Base-by-base conservation (phyloP, 1,140 invertebrate species). In the Drosophila guanche region DNA sequence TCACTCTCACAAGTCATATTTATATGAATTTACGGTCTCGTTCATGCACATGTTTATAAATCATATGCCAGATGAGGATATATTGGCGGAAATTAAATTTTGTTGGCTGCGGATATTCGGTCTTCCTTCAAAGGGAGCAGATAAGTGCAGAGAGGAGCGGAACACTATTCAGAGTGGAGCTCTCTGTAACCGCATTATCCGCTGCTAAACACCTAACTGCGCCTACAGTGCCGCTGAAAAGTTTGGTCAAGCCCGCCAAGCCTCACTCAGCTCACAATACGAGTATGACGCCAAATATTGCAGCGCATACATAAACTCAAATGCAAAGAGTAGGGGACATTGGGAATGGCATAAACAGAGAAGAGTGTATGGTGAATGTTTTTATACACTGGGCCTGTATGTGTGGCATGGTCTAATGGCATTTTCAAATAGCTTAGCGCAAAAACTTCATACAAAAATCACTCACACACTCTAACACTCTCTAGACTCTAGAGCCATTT, bases 261-360 rank as follows among this genome's bases (percentile, higher is more conserved):
- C 81, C 77, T 50, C 71, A 76, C 77, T 69, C 73, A 72, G 74
- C 58, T 59, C 67, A 85, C 81, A 85, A 77, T 86, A 37, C 33
- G 33, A 37, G 33, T 37, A 81, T 85, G 81, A 76, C 77, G 83
- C 73, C 86, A 71, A 76, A 86, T 85, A 85, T 86, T 85, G 77
- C 81, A 77, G 53, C 53, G 68, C 77, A 86, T 83, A 88, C 83
- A 88, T 88, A 88, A 88, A 89, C 83, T 83, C 66, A 73, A 80
- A 65, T 52, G 45, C 48, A 52, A 55, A 27, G 33, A 46, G 20
- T n/a, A 0, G 47, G 25, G 14, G 10, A 23, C 42, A 7, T 12
- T 10, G 4, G 12, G 20, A 29, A n/a, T 6, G 25, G 25, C 45
- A 5, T 8, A 40, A 25, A 47, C 1, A 16, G 14, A 23, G 2